These are phyloP conservation scores for Onychostoma macrolepis DNA, from an alignment of 2,113 vertebrate genomes.

Conservation along the genomic window DNA sequence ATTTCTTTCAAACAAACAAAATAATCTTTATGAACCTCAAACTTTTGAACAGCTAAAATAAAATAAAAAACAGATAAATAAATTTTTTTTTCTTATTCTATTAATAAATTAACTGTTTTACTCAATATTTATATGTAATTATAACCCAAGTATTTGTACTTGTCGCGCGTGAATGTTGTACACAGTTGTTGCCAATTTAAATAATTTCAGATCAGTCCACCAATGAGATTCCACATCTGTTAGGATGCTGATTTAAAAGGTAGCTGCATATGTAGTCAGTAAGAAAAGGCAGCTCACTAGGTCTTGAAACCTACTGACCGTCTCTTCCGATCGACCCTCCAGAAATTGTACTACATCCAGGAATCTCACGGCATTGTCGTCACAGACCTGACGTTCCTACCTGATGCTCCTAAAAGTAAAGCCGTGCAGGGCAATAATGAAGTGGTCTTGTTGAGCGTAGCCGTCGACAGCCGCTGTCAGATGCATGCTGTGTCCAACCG, in stretches of 20 bases:
- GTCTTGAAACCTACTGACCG: neutral
- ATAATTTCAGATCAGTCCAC: neutral
- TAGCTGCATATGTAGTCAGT: neutral
- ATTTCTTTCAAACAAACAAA: neutral
- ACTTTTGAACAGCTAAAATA: no score
- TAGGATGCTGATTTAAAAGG: neutral
- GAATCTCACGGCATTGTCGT: conserved; percentile 95
- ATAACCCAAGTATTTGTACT: neutral
- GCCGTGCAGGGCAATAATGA: conserved; percentile 82
- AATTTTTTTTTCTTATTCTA: neutral
- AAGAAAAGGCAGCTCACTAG: neutral
- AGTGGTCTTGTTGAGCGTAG: conserved; percentile 89
- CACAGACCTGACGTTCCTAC: conserved; percentile 90
- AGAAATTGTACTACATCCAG: conserved; percentile 91
- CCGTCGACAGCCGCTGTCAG: conserved; percentile 93
- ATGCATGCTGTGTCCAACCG: conserved; percentile 83
- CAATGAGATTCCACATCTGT: neutral
- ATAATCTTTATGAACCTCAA: neutral
- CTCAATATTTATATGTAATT: neutral
- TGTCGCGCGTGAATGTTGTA: no score
- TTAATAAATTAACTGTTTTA: neutral
- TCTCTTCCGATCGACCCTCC: conserved; percentile 37
- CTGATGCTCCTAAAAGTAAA: conserved; percentile 74
- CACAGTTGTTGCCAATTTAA: neutral
- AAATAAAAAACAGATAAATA: no score